A percentile compares a stretch with the other conserved stretches of the same genome.
Conservation (phyloP, 2,888 invertebrate genomes). For the Nebria brevicollis region DNA sequence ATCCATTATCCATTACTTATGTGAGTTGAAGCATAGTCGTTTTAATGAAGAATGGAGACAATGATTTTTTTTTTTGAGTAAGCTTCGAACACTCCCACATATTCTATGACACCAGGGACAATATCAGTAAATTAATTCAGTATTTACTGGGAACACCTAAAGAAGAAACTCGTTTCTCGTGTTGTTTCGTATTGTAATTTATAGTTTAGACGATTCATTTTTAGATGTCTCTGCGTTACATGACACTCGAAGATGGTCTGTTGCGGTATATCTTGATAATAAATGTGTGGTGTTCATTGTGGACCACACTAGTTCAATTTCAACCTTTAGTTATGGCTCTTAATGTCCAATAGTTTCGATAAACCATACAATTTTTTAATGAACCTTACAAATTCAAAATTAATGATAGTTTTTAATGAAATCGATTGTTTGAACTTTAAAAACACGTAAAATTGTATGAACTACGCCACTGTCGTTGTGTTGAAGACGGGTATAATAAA, state of each 20-base stretch:
- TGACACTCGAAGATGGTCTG: not conserved
- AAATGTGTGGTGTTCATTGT: not conserved
- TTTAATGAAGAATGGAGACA: not conserved
- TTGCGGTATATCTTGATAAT: not conserved
- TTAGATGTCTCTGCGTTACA: not conserved
- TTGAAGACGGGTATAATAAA: not conserved
- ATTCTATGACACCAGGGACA: conserved; percentile 15
- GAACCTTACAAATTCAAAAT: not conserved
- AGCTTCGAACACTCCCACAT: not conserved
- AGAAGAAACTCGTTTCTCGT: conserved; percentile 30
- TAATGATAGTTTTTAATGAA: not conserved
- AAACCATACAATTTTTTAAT: not conserved
- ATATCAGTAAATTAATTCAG: conserved; percentile 35
- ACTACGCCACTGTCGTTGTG: not conserved
- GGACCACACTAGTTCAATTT: not conserved
- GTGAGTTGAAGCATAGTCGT: not conserved
- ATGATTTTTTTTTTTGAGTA: not conserved
- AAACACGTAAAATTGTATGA: not conserved
- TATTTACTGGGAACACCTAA: conserved; percentile 26
- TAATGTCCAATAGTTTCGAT: not conserved
- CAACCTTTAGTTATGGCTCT: not conserved
- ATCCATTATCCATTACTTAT: not conserved
- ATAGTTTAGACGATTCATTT: conserved; percentile 2
- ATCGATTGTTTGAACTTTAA: not conserved
- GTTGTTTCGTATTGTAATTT: conserved; percentile 9